These are phyloP conservation scores for Catocala sponsa DNA, from an alignment of 2,888 invertebrate species.

Conservation along the genomic window DNA sequence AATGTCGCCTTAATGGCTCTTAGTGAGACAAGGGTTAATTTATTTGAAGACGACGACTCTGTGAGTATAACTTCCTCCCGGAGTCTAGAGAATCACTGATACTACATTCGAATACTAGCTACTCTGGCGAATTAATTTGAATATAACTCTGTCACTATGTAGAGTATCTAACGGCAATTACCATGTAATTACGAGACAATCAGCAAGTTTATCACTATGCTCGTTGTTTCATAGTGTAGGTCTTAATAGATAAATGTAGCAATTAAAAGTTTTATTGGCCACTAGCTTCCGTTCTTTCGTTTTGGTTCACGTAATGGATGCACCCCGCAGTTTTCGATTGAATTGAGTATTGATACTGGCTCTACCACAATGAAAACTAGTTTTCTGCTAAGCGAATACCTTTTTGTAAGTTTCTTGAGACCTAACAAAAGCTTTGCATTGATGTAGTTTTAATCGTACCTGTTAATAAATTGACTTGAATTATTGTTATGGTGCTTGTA, in stretches of 20 bases:
- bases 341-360: not conserved
- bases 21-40: conserved; percentile 74
- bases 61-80: conserved; percentile 56
- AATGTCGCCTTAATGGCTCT: conserved; percentile 71
- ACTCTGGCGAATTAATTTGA: conserved; percentile 29
- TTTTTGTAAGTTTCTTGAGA: not conserved
- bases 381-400: not conserved
- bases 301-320: not conserved
- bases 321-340: conserved; percentile 2
- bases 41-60: conserved; percentile 65
- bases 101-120: conserved; percentile 42
- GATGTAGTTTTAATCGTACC: not conserved
- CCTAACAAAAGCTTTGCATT: not conserved
- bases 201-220: conserved; percentile 12
- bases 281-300: conserved; percentile 2
- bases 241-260: conserved; percentile 12
- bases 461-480: not conserved
- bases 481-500: not conserved
- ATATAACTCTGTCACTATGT: conserved; percentile 21
- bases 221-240: conserved; percentile 11
- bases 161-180: conserved; percentile 22
- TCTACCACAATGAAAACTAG: not conserved
- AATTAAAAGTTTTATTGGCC: conserved; percentile 25
- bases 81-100: conserved; percentile 44
- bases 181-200: conserved; percentile 17